Evolutionary conservation across 2,888 invertebrate genomes (phyloP), one percentile per base, ranked within the genome.

Genomic region (Dione juno): DNA sequence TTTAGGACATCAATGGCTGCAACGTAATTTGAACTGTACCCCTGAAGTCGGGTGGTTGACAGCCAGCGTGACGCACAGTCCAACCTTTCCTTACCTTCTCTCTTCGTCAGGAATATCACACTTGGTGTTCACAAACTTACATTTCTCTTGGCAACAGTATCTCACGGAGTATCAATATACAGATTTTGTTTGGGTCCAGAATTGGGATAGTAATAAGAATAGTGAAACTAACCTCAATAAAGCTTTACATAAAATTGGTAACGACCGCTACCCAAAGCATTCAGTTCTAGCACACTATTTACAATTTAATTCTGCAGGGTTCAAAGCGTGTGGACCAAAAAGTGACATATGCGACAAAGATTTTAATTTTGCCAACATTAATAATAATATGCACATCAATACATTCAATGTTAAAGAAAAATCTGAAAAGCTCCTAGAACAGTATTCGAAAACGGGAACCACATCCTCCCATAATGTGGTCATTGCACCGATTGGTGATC

Each of bases 141-240:
- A 98, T 84, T 98, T 97, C 88, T 96, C 97, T 5, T 98, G 99
- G 96, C 99, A 99, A 82, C 96, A 97, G 80, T 97, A 96, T 95
- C 94, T 99, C 75, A 97, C 98, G 0, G 95, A 96, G 78, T 95
- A 96, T 80, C 97, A 97, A 81, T 94, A 94, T 77, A 96, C 98
- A 14, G 98, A 99, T 82, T 99, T 99, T 83, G 85, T 96, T 45
- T 99, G 99, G 99, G 86, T 96, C 3, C 99, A 99, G 78, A 95
- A 95, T 67, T 99, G 97, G 97, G 95, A 95, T 75, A 81, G 82
- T 40, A 82, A 87, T 65, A 83, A 78, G 67, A 75, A 78, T 14
- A 69, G 73, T 6, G 79, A 88, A 3, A 82, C 86, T 1, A 67
- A 69, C 7, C 81, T 92, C 0, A 92, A 92, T 70, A 77, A 84